These are phyloP conservation scores for Zele albiditarsus DNA, from an alignment of 2,888 invertebrate genomes.

Conservation along the genomic window DNA sequence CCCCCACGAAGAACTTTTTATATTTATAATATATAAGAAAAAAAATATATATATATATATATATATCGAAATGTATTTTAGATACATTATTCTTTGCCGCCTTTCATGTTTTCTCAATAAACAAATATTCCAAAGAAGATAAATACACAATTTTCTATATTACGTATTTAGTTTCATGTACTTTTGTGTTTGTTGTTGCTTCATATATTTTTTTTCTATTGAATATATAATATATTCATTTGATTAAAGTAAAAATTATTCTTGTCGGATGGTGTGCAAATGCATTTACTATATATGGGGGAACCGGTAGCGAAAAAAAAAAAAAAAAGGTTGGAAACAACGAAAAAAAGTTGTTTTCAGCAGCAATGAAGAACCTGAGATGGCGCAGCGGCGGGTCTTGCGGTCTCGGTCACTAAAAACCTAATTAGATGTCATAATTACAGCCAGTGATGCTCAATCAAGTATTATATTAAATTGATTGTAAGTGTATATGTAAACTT, in stretches of 20 bases:
- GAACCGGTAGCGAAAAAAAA: slow-evolving; percentile 7
- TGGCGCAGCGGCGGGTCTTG: slow-evolving; percentile 57
- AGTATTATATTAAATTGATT: neutral
- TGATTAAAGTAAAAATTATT: slow-evolving; percentile 17
- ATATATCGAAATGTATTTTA: too few species aligned
- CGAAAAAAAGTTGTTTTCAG: slow-evolving; percentile 7
- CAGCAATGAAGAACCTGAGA: slow-evolving; percentile 51
- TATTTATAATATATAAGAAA: too few species aligned
- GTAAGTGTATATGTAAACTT: too few species aligned
- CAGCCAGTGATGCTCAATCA: slow-evolving; percentile 65
- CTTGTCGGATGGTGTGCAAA: neutral
- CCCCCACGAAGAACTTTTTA: too few species aligned
- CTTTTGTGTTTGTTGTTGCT: slow-evolving; percentile 31
- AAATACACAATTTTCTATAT: neutral
- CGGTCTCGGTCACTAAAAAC: slow-evolving; percentile 68
- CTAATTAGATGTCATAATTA: slow-evolving; percentile 73
- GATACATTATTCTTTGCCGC: too few species aligned
- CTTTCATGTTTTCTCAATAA: too few species aligned
- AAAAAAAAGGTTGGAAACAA: slow-evolving; percentile 17
- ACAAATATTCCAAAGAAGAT: too few species aligned
- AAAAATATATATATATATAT: too few species aligned
- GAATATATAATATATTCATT: slow-evolving; percentile 4
- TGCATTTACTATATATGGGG: neutral
- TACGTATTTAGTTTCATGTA: neutral
- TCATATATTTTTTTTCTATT: neutral